Percentiles rank a stretch among this genome's conserved stretches.
phyloP scores from a whole-genome alignment of 1,140 invertebrate genomes.

The Homarus americanus region DNA sequence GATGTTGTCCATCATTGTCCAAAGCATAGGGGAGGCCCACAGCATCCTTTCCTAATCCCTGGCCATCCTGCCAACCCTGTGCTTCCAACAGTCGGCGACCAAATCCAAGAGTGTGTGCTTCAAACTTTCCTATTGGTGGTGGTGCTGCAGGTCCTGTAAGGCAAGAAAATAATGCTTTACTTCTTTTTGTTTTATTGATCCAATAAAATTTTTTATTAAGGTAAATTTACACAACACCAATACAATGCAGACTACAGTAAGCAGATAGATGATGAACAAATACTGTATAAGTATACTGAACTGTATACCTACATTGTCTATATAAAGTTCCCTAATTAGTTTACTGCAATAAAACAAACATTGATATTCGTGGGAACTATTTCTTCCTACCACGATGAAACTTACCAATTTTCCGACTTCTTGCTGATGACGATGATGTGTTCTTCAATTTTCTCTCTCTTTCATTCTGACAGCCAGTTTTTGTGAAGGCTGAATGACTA shows the following conservation, averaged over 20 bases:
- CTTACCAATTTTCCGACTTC: slow-evolving; percentile 10
- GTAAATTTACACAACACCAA: too few relatives aligned
- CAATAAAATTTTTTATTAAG: not conserved
- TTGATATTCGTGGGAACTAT: not conserved
- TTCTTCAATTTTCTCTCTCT: not conserved
- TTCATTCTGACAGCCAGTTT: not conserved
- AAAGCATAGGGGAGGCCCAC: slow-evolving; percentile 77
- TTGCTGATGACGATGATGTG: not conserved
- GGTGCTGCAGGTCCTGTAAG: slow-evolving; percentile 32
- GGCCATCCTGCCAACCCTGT: slow-evolving; percentile 82
- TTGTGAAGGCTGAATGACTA: slow-evolving; percentile 39
- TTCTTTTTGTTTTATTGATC: not conserved
- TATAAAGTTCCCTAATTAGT: too few relatives aligned
- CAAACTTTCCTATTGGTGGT: slow-evolving; percentile 79
- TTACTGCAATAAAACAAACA: too few relatives aligned
- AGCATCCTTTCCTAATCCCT: slow-evolving; percentile 79
- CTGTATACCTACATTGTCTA: too few relatives aligned
- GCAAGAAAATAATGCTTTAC: not conserved
- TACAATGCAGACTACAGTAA: too few relatives aligned
- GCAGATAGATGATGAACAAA: too few relatives aligned
- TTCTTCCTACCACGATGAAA: not conserved
- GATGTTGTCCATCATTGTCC: slow-evolving; percentile 75
- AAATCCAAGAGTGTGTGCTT: slow-evolving; percentile 79
- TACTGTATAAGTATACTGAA: too few relatives aligned
- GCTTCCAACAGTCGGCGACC: slow-evolving; percentile 80